Evolutionary conservation across 2,888 invertebrate genomes (phyloP).

Genomic region (Minunthozetes semirufus): DNA sequence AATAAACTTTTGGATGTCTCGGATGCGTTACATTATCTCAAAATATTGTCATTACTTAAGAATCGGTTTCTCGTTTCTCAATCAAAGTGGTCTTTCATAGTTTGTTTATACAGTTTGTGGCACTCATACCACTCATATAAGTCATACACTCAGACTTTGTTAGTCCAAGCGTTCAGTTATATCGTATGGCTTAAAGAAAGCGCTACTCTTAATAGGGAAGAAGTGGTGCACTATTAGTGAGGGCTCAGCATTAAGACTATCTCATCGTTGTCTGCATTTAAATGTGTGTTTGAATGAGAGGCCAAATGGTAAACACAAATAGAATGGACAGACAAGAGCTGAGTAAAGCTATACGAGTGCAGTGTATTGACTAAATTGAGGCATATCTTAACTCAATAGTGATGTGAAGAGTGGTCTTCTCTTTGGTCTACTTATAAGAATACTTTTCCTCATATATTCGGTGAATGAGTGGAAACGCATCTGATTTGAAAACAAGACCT

Average conservation of each 20-base stretch:
- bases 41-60: constrained; percentile 15
- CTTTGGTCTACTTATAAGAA: background rate
- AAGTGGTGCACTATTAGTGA: background rate
- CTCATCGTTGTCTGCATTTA: constrained; percentile 16
- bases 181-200: constrained; percentile 31
- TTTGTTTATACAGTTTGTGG: constrained; percentile 27
- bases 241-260: constrained; percentile 18
- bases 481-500: constrained; percentile 21
- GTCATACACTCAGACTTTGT: background rate
- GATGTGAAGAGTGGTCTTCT: background rate
- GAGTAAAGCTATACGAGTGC: background rate
- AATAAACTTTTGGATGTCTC: constrained; percentile 12
- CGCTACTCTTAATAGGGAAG: constrained; percentile 19
- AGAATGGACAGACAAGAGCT: background rate
- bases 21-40: constrained; percentile 15
- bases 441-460: background rate
- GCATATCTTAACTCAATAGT: background rate
- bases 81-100: constrained; percentile 22
- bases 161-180: constrained; percentile 1
- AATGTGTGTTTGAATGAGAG: constrained; percentile 22
- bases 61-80: constrained; percentile 3
- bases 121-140: background rate
- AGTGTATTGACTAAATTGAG: background rate
- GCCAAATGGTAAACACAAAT: constrained; percentile 19
- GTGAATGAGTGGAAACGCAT: constrained; percentile 13